Base-by-base conservation (phyloP, 2,888 invertebrate genomes). In the Parnassius smintheus region DNA sequence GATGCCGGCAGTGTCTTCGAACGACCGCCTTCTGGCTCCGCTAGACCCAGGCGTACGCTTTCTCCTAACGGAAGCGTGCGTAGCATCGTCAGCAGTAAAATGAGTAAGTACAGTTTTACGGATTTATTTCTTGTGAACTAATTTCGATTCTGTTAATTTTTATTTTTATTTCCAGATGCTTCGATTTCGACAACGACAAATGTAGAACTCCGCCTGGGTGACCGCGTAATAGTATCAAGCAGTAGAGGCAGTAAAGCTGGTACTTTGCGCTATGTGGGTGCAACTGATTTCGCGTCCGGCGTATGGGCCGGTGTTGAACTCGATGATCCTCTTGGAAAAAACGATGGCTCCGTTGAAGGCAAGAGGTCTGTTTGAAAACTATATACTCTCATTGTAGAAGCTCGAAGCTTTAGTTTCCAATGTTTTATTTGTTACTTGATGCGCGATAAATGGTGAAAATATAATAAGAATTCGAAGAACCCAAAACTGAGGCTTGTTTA, bases 261-360 rank as follows among this genome's bases (percentile, higher is more conserved):
- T 59, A 94, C 95, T 49, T 92, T 99, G 59, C 93, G 96, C 71
- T 99, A 94, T 82, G 93, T 98, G 69, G 99, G 99, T 41, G 90
- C 93, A 58, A 97, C 98, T 45, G 96, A 97, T 75, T 99, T 99
- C 85, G 98, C 98, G 1, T 86, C 95, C 46, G 99, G 99, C 46
- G 95, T 97, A 72, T 99, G 98, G 98, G 98, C 97, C 67, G 99
- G 99, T 35, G 96, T 99, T 22, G 98, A 99, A 84, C 92, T 99
- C 71, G 98, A 98, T 81, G 98, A 98, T 70, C 95, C 97, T 1
- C 90, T 96, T 65, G 99, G 99, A 60, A 99, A 99, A 89, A 99
- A 99, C 85, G 98, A 99, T 80, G 99, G 99, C 64, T 95, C 97
- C 57, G 98, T 99, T 45, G 96, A 95, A 70, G 98, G 97, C 61